Evolutionary conservation across 2,797 vertebrate species (phyloP), one percentile per base, ranked within the genome.

Genomic region (Naso thynnoides): DNA sequence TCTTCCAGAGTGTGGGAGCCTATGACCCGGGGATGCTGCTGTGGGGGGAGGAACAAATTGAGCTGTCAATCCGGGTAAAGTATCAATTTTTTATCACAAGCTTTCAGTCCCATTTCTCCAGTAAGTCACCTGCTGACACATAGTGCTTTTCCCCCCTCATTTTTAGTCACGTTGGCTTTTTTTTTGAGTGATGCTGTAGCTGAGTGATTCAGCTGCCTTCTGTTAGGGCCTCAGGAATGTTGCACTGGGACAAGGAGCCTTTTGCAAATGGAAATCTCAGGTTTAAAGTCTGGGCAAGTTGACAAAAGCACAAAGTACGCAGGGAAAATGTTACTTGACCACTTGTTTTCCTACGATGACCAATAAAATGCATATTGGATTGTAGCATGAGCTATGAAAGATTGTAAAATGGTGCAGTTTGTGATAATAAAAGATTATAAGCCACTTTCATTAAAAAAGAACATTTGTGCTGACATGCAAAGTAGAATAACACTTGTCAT

Each of bases 21-120:
- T 97, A 95, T n/a, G 96, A 97, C 83, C 93, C 94, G 15, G 95
- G 94, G 76, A 95, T 96, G 95, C 89, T 94, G 50, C 82, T 86
- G 8, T 93, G 85, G 89, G 96, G 96, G 44, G 91, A 84, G 0
- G 96, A 96, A 86, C 96, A 96, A 85, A 90, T 96, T 49, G 96
- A 98, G 82, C 86, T 97, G 45, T 97, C 96, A 61, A 94, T 97
- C 88, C 95, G 95, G 94, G 97, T 98, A 95, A 86, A 82, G 31
- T 47, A 41, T 13, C 54, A 5, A 7, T n/a, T 14, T 23, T 31
- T 19, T 11, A 19, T 48, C 6, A 16, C 59, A 13, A 64, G 5
- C 26, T 55, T 66, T 57, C 23, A 1, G 21, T 19, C 8, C 5
- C 47, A 67, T 56, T 31, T 36, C 18, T 73, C n/a, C 29, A 2